Base-by-base conservation (phyloP, 2,113 vertebrate species). In the Promerops cafer region DNA sequence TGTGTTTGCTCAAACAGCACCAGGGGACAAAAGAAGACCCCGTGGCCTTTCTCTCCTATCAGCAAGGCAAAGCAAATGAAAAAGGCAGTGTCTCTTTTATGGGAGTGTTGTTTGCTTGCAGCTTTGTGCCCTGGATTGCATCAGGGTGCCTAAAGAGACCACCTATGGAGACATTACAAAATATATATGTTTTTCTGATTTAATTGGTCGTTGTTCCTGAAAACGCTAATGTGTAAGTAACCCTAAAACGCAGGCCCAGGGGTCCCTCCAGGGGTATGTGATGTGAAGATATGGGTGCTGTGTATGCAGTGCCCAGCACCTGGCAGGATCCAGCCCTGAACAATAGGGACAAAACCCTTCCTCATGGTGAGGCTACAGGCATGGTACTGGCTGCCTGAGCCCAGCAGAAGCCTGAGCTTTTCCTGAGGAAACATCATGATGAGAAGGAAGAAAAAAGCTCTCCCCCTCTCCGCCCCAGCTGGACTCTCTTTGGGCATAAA, bases 401-500 rank as follows among this genome's bases (percentile, higher is more conserved):
- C 27, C 42, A 49, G 40, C 8, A 57, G 47, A 44, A 56, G 19
- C 42, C 56, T 42, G n/a, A 68, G 37, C 20, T 78, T 63, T 42
- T 26, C 10, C 27, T 53, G 39, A 70, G 47, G 27, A 57, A 80
- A n/a, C 12, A 7, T 19, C 27, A 11, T 13, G 13, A 49, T 37
- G 27, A 9, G 54, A 90, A 19, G 9, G 9, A 28, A 28, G 16
- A 79, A 72, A 52, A 40, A 3, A 6, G 16, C 37, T 16, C 19
- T 5, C 3, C 10, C 6, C 6, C 6, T n/a, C 17, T 47, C 30
- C 1, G 3, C 6, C 9, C 18, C 13, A 60, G 15, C 2, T 63
- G 35, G 19, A 40, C 8, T 42, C 14, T 23, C 10, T 66, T 74
- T 13, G 14, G 30, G 12, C 13, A 33, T 14, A 24, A 63, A 89